Percentiles rank a stretch among this genome's conserved stretches.
Evolutionary conservation across 2,113 vertebrate species (phyloP).

Genomic region (Microtus richardsoni): DNA sequence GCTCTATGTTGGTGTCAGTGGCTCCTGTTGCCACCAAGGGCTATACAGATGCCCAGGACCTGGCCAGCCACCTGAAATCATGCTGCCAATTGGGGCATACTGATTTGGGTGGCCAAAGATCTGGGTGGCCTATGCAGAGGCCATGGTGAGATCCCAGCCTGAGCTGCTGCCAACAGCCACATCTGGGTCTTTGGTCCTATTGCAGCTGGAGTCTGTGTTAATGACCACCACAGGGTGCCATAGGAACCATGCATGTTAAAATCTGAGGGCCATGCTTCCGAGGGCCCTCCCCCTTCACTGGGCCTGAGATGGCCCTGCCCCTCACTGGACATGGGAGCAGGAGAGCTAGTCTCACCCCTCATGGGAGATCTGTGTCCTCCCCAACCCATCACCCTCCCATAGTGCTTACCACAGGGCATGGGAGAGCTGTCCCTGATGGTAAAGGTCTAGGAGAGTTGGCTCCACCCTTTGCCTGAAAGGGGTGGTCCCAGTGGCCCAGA

Average conservation of each 20-base stretch:
- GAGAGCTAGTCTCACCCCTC: background rate
- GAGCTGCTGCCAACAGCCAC: background rate
- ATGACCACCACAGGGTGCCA: background rate
- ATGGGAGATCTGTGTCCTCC: too few relatives aligned
- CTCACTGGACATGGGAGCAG: background rate
- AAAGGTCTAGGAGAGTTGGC: background rate
- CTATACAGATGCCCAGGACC: background rate
- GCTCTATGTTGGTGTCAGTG: too few relatives aligned
- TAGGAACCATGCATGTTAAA: background rate
- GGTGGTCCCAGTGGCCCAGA: background rate
- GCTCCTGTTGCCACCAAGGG: background rate
- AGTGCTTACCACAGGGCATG: background rate
- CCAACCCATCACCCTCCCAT: too few relatives aligned
- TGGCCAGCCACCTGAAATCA: background rate
- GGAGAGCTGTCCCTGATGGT: too few relatives aligned
- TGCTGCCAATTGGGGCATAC: background rate
- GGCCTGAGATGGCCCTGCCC: background rate
- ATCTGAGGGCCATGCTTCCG: background rate
- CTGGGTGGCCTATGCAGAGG: background rate
- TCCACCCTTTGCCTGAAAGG: background rate
- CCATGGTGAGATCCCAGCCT: background rate
- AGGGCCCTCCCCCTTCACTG: background rate
- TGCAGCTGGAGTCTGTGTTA: background rate
- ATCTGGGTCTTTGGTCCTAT: background rate
- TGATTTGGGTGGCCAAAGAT: background rate